Base-by-base conservation (phyloP, 1,140 invertebrate species). In the Stratiolaelaps scimitus region DNA sequence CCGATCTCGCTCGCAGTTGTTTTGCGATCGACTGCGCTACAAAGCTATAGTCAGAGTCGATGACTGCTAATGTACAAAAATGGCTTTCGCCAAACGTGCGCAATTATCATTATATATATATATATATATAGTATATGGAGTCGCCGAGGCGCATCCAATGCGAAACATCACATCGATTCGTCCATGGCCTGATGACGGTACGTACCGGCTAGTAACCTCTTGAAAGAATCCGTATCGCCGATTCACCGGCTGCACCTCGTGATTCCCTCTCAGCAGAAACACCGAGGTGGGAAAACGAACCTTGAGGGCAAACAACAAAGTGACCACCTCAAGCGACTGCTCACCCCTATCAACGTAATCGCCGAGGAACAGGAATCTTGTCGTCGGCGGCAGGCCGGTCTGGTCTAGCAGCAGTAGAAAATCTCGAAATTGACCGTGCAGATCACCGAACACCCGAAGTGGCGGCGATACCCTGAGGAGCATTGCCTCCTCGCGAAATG, bases 271-370 rank as follows among this genome's bases (percentile, higher is more conserved):
- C 20, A 60, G 10, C 2, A 60, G 20, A 23, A 60, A 60, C 15
- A 60, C 53, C 26, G 26, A 26, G 20, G 15, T 34, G 5, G 53
- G 53, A 60, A 29, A 60, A 29, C 34, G 26, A 5, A 67, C 64
- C 28, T 67, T 67, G 34, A 65, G 64, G 7, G 66, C 67, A 43
- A 67, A 45, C 19, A 67, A 40, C 64, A 67, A 56, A 19, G 43
- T 43, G 2, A 67, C 44, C 17, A 30, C 28, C 28, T 67, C 66
- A 2, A 67, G n/a, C 7, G 56, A 65, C 28, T 67, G 66, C 15
- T 28, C 10, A 19, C 66, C 66, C 7, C 66, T 13, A 40, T 67
- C 66, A 10, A 67, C 66, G 28, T 67, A 67, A 26, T 67, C 66
- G 2, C 66, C 66, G 20, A 67, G 64, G 1, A 67, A 67, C 44